These are phyloP conservation scores for Magallana angulata DNA, from an alignment of 1,140 invertebrate species.

Conservation along the genomic window DNA sequence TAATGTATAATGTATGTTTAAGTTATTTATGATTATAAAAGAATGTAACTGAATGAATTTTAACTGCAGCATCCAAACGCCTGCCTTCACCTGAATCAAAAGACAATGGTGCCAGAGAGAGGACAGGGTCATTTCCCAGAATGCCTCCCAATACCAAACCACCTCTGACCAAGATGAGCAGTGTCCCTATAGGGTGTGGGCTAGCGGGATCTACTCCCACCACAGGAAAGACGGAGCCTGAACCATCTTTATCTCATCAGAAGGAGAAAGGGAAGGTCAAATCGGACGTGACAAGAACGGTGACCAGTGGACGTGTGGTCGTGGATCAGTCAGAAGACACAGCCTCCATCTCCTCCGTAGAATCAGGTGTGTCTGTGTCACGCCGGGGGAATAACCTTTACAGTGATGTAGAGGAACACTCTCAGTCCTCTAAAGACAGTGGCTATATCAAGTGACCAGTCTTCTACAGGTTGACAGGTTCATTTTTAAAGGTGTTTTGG, in stretches of 20 bases:
- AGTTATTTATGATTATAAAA: not conserved
- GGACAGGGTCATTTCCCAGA: not conserved
- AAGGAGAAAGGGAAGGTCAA: not conserved
- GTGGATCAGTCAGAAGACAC: not conserved
- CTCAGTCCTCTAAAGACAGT: slow-evolving; percentile 4
- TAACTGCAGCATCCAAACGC: not conserved
- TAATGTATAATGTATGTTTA: no score
- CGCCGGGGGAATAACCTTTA: not conserved
- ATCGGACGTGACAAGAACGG: not conserved
- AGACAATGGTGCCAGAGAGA: not conserved
- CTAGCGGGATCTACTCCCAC: not conserved
- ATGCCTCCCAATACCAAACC: not conserved
- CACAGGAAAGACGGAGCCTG: not conserved
- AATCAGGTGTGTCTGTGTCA: not conserved
- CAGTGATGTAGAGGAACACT: not conserved
- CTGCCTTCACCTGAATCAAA: not conserved
- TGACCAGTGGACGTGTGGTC: not conserved
- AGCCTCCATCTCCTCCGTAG: not conserved
- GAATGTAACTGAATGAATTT: not conserved
- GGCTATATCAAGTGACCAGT: not conserved
- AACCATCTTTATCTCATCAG: not conserved
- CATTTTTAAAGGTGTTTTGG: no score
- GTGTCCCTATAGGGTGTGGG: slow-evolving; percentile 10
- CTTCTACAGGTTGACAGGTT: no score
- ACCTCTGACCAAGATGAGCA: not conserved